Base-by-base conservation (phyloP, 1,140 invertebrate species). In the Drosophila bocki region DNA sequence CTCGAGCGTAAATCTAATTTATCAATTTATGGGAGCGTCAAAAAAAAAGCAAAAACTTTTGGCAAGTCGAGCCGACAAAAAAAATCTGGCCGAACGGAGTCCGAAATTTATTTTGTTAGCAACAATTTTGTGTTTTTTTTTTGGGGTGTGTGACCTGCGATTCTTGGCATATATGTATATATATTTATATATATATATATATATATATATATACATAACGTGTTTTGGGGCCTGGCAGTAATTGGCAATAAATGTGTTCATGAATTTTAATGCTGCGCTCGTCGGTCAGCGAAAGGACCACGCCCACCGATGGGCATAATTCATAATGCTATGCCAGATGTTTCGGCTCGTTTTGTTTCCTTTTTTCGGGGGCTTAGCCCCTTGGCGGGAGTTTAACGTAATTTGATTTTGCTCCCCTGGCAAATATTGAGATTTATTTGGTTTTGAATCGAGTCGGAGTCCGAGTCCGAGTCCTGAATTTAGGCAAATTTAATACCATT, bases 211-310 rank as follows among this genome's bases (percentile, higher is more conserved):
- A 61, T 77, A 82, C 64, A 77, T 64, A 90, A 82, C 86, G 81
- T 90, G 81, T 72, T 75, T 35, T 26, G 58, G 70, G 70, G 70
- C 86, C 69, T 62, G 75, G 81, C 82, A 84, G 85, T 90, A 90
- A 90, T 90, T 90, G 85, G 85, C 85, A 90, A 90, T 90, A 90
- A 90, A 90, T 90, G 85, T 90, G 86, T 90, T 90, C 85, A 90
- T 90, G 85, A 90, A 90, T 90, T 90, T 90, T 90, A 90, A 90
- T 90, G 85, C 61, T 72, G 63, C 67, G 45, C 61, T 69, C 57
- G 70, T 64, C 63, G 85, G 85, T 88, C 85, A 90, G 85, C 65
- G 42, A 64, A 69, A 71, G 65, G 37, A 67, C 58, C 65, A 47
- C 53, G 47, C 61, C 74, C 54, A 33, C 41, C 50, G 13, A 17